Evolutionary conservation across 2,113 vertebrate genomes (phyloP), one percentile per base, ranked within the genome.

Genomic region (Pyxicephalus adspersus): DNA sequence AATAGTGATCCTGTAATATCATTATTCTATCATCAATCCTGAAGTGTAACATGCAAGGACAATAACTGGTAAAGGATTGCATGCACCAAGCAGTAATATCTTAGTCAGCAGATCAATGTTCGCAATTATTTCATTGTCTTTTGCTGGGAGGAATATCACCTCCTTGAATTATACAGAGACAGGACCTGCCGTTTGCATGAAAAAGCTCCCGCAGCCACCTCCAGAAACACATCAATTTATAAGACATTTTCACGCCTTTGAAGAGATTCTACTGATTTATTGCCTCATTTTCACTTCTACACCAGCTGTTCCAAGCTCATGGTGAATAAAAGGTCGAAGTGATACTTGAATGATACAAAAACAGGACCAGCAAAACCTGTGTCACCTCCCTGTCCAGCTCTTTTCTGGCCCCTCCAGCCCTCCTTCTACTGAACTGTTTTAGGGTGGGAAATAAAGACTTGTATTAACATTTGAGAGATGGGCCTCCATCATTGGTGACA

Each of bases 301-400:
- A 95, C 95, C 95, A 96, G 95, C 95, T 96, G 95, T 94, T 95
- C 90, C 77, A 87, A 88, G 89, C 82, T 85, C 83, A 85, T 82
- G 84, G 87, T 83, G 88, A 90, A 92, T 94, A 94, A 96, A 92
- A 92, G 95, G 96, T 91, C 93, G 89, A 91, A 90, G 82, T 84
- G 87, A 86, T 86, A 87, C 88, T 90, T 85, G 91, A 89, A 86
- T 89, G 84, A 84, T 91, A 88, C 91, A 89, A 64, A 85, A 90
- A 57, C 25, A 50, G 58, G 67, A 52, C 20, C 51, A 74, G 60
- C 22, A 45, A 38, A 83, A 79, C 85, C 86, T 84, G 83, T 83
- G 83, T 83, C 4, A 81, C 79, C 87, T 82, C 84, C 85, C 84
- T 75, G 90, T 93, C 88, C 86, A 83, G 86, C 85, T 83, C 23